Base-by-base conservation (phyloP, 1,140 invertebrate genomes). In the Halesus radiatus region DNA sequence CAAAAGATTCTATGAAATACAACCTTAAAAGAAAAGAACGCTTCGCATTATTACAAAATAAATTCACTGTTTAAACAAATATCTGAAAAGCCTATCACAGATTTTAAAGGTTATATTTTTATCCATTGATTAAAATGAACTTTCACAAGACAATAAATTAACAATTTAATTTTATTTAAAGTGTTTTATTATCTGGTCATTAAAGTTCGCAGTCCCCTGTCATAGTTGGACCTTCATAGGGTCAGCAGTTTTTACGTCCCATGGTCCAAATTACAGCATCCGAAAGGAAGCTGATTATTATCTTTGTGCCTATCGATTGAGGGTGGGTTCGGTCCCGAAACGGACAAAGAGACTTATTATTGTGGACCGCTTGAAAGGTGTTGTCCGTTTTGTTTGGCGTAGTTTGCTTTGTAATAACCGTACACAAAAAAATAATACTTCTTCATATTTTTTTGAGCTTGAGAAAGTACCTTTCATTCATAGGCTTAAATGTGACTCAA, bases 211-310 rank as follows among this genome's bases (percentile, higher is more conserved):
- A 45, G 13, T 4, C 23, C 20, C 60, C 23, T 56, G 20, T 22
- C 20, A 56, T 56, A 10, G 32, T 73, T 22, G 78, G 26, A 18
- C 60, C 23, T 20, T 26, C 26, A 15, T 56, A 26, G 23, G 18
- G 18, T 73, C 54, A 72, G 80, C 50, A 64, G 37, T 66, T 54
- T 50, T 78, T 45, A 45, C 10, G 37, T 45, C 22, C 7, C 6
- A 70, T n/a, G 45, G 76, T 79, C 72, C 76, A 81, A 81, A 81
- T 81, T 81, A 81, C 66, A 75, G 77, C 68, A 56, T 70, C 64
- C 68, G 72, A 78, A 81, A 81, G 78, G 80, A 81, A 77, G 58
- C 73, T 64, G 80, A 79, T 81, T 58, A 81, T 81, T 81, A 81
- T 81, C 80, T 74, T 76, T 81, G 80, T 74, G 16, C 60, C 60